These are phyloP conservation scores for Drosophila kanapiae DNA, from an alignment of 1,140 invertebrate species.

Conservation along the genomic window DNA sequence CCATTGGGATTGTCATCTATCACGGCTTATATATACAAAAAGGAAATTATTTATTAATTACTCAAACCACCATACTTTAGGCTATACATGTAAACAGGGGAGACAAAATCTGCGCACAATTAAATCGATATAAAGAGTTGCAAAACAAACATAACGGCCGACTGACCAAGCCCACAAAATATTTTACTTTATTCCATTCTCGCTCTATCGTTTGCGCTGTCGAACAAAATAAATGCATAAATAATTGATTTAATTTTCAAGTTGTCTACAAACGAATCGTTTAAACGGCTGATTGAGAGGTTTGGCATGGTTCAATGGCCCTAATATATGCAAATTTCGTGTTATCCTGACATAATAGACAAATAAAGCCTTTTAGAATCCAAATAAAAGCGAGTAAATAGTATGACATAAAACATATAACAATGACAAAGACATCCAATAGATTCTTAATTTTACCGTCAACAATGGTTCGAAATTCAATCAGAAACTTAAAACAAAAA, in stretches of 20 bases:
- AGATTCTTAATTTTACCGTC: too few species aligned
- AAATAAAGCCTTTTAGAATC: conserved; percentile 18
- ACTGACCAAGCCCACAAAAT: conserved; percentile 27
- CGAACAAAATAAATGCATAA: conserved; percentile 71
- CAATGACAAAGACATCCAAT: background rate
- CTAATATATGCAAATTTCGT: conserved; percentile 36
- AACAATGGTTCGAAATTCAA: too few species aligned
- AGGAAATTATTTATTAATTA: conserved; percentile 78
- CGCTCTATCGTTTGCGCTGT: conserved; percentile 1
- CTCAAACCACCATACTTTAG: conserved; percentile 44
- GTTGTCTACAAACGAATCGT: conserved; percentile 50
- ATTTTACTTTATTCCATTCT: conserved; percentile 6
- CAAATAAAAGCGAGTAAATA: conserved; percentile 4
- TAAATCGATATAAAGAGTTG: conserved; percentile 70
- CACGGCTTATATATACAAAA: conserved; percentile 47
- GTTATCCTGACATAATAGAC: conserved; percentile 12
- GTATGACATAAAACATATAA: too few species aligned
- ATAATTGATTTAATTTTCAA: conserved; percentile 77
- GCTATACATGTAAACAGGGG: conserved; percentile 2
- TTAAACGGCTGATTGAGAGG: conserved; percentile 26
- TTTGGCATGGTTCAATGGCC: conserved; percentile 18
- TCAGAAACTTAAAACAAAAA: too few species aligned
- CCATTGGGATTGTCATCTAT: conserved; percentile 42
- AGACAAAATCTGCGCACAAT: conserved; percentile 51
- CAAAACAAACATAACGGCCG: conserved; percentile 40